Evolutionary conservation across 2,113 vertebrate species (phyloP).

Genomic region (Barnardius zonarius): DNA sequence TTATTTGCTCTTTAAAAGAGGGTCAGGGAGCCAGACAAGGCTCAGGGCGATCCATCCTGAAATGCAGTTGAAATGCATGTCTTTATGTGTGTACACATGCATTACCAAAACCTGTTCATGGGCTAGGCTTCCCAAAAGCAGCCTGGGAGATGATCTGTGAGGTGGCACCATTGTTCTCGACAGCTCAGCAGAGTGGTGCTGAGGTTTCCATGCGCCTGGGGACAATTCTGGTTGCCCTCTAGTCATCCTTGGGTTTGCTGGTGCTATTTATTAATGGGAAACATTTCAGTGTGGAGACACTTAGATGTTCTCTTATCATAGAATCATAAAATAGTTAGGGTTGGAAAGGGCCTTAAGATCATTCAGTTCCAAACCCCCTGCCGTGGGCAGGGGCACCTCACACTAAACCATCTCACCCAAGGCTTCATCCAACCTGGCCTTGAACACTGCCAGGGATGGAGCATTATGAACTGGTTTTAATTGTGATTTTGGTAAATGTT

Average conservation of each 20-base stretch:
- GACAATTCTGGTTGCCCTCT: not conserved
- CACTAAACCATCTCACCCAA: too few relatives aligned
- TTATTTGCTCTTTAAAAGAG: not conserved
- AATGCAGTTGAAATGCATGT: not conserved
- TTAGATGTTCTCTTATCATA: not conserved
- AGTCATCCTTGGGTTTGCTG: not conserved
- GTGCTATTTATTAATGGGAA: not conserved
- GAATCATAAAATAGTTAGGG: too few relatives aligned
- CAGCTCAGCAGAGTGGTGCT: not conserved
- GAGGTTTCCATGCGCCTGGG: rapidly evolving
- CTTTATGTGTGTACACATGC: rapidly evolving
- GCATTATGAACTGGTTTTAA: not conserved
- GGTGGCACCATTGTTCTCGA: not conserved
- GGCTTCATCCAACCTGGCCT: too few relatives aligned
- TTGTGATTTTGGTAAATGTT: not conserved
- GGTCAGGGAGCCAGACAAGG: not conserved
- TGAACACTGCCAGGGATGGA: too few relatives aligned
- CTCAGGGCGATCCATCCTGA: not conserved
- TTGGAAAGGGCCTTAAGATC: too few relatives aligned
- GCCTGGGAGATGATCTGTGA: not conserved
- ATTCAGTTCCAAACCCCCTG: too few relatives aligned
- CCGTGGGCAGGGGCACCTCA: too few relatives aligned
- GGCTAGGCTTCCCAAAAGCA: not conserved
- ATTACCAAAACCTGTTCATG: rapidly evolving
- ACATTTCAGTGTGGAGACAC: rapidly evolving